Evolutionary conservation across 2,888 invertebrate genomes (phyloP).

Genomic region (Hydrotaea diabolus): DNA sequence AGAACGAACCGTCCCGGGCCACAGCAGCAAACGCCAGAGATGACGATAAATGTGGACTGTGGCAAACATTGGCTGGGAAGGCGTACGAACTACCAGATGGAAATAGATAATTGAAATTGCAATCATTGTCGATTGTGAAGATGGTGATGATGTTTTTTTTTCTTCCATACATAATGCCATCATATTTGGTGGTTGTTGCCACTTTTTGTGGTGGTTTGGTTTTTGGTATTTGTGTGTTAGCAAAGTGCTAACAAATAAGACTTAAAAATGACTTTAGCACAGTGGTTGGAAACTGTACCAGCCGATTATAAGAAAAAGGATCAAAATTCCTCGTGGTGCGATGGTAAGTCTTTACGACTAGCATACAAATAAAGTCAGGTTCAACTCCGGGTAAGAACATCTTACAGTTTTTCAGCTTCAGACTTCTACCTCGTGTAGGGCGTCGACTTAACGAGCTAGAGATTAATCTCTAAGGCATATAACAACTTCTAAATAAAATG

Average conservation of each 20-base stretch:
- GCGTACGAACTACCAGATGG: conserved; percentile 10
- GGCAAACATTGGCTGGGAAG: not conserved
- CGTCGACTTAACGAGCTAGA: no score
- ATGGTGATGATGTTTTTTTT: not conserved
- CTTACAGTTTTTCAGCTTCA: no score
- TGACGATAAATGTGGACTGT: conserved; percentile 4
- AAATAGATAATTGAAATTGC: conserved; percentile 59
- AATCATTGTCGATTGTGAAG: conserved; percentile 50
- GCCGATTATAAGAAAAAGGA: not conserved
- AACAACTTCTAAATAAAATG: no score
- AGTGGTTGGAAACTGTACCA: not conserved
- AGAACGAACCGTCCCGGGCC: not conserved
- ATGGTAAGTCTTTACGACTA: no score
- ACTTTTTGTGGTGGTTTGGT: conserved; percentile 23
- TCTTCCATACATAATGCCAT: conserved; percentile 50
- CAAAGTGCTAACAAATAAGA: conserved; percentile 4
- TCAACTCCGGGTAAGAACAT: no score
- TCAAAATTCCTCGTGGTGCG: no score
- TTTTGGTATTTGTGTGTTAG: conserved; percentile 47
- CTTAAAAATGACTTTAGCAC: conserved; percentile 46
- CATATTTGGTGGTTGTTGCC: conserved; percentile 37
- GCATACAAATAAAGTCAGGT: no score
- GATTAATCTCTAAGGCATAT: no score
- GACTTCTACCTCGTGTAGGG: no score
- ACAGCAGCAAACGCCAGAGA: no score